Percentiles rank a stretch among this genome's conserved stretches.
Conservation (phyloP, 1,140 invertebrate species). For the Sycobia sp. region DNA sequence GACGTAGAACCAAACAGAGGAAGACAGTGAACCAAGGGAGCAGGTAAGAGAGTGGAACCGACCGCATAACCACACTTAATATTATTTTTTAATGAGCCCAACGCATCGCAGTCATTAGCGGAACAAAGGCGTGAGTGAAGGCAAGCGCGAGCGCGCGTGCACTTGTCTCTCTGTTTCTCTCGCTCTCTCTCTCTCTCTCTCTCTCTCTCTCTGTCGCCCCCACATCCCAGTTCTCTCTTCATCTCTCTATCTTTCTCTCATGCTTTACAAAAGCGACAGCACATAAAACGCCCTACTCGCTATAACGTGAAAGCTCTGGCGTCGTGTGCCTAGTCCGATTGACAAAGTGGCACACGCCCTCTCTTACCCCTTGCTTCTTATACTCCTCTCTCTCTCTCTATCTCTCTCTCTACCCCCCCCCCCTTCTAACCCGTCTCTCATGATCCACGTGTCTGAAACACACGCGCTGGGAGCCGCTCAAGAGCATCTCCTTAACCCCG, state of each 20-base stretch:
- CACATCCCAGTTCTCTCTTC: neutral
- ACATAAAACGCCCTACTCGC: neutral
- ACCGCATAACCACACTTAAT: conserved; percentile 13
- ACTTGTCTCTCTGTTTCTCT: too few relatives aligned
- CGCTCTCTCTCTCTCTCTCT: too few relatives aligned
- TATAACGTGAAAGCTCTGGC: neutral
- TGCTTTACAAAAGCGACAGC: neutral
- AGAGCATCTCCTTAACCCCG: conserved; percentile 30
- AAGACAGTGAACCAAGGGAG: neutral
- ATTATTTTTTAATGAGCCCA: conserved; percentile 30
- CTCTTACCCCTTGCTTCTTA: neutral
- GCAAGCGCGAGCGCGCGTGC: conserved; percentile 13
- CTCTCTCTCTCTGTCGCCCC: neutral
- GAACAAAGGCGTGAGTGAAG: neutral
- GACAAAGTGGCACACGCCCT: conserved; percentile 22
- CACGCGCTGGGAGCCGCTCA: conserved; percentile 25
- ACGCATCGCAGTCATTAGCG: conserved; percentile 15
- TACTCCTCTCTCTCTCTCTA: conserved; percentile 7
- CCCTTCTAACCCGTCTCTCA: conserved; percentile 21
- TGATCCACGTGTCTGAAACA: conserved; percentile 17
- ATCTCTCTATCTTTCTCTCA: too few relatives aligned
- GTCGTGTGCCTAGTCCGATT: conserved; percentile 7
- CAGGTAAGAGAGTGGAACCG: neutral
- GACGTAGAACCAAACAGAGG: neutral
- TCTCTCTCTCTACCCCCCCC: conserved; percentile 23